phyloP scores from a whole-genome alignment of 2,113 vertebrate species.

The Hemiscyllium ocellatum region DNA sequence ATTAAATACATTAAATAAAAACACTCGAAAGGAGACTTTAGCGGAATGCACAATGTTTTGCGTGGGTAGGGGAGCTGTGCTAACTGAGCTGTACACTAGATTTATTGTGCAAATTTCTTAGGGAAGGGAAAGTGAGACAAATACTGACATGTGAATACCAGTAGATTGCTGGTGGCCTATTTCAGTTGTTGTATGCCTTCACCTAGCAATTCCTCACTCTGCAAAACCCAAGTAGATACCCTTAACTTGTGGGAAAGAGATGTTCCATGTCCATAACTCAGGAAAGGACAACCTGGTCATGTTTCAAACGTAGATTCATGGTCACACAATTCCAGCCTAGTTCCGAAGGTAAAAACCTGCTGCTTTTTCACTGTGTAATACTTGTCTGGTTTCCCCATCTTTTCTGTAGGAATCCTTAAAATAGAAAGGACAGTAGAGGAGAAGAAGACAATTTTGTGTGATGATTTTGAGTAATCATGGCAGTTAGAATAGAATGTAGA shows the following conservation, averaged over 20 bases:
- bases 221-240: neutral
- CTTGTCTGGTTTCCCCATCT: neutral
- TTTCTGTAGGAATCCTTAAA: neutral
- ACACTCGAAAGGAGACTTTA: neutral
- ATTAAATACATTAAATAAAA: conserved; percentile 13
- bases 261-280: neutral
- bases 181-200: neutral
- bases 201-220: neutral
- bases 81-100: neutral
- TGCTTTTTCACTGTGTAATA: neutral
- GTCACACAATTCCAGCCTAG: neutral
- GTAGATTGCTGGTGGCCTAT: neutral
- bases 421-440: neutral
- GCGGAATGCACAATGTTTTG: neutral
- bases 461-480: neutral
- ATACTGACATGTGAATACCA: neutral
- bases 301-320: neutral
- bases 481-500: neutral
- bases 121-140: neutral
- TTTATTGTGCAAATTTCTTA: neutral
- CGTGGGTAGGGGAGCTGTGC: neutral
- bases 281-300: neutral
- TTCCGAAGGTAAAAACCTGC: neutral
- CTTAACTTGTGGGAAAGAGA: neutral
- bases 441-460: neutral